These are phyloP conservation scores for Prunella himalayana DNA, from an alignment of 2,113 vertebrate species.

Conservation along the genomic window DNA sequence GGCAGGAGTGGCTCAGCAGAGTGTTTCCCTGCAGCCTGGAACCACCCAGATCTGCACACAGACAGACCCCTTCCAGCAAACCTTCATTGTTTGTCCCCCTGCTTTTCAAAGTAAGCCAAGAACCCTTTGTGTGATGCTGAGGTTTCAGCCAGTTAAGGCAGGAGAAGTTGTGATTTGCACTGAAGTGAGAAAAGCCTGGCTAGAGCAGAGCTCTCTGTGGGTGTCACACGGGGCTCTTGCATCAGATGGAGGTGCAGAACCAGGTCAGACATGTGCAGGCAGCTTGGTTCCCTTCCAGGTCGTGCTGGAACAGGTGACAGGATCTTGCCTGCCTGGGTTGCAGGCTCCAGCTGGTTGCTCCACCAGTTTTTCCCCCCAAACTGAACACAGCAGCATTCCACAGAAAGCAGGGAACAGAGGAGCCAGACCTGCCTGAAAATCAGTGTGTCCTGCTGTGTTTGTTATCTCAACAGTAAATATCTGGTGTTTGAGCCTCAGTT, in stretches of 20 bases:
- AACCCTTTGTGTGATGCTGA: background rate
- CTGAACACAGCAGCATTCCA: constrained; percentile 13
- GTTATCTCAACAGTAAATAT: background rate
- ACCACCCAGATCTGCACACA: constrained; percentile 92
- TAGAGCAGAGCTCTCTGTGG: background rate
- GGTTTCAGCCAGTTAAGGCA: background rate
- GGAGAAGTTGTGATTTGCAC: background rate
- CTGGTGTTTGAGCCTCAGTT: background rate
- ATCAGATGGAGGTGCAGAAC: background rate
- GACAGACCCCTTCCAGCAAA: constrained; percentile 95
- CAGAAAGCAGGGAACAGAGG: background rate
- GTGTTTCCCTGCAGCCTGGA: constrained; percentile 89
- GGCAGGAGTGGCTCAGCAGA: constrained; percentile 89
- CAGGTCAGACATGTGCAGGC: background rate
- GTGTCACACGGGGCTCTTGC: background rate
- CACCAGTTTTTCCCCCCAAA: constrained; percentile 45
- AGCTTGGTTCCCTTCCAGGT: background rate
- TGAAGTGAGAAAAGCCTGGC: background rate
- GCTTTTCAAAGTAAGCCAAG: constrained; percentile 88
- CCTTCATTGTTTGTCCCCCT: constrained; percentile 95
- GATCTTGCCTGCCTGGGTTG: background rate
- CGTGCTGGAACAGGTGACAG: constrained; percentile 18
- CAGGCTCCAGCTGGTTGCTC: background rate
- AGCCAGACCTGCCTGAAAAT: background rate
- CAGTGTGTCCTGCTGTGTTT: background rate